These are phyloP conservation scores for Crocidura indochinensis DNA, from an alignment of 2,797 vertebrate genomes.

Conservation along the genomic window DNA sequence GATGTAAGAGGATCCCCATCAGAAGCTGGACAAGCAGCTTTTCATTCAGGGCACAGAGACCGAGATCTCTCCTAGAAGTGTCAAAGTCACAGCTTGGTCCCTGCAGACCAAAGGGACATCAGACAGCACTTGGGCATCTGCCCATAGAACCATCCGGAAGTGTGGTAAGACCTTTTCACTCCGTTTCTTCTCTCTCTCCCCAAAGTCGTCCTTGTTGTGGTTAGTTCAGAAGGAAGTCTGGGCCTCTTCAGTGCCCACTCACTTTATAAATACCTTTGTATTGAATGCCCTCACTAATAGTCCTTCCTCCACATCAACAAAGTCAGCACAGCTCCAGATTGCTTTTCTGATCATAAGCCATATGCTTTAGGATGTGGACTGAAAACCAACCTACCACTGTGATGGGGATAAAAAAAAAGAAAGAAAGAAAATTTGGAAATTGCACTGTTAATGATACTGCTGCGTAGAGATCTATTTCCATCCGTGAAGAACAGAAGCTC, in stretches of 20 bases:
- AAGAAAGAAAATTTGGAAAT: background rate
- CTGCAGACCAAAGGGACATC: background rate
- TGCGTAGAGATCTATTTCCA: background rate
- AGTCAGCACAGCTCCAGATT: background rate
- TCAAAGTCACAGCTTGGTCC: background rate
- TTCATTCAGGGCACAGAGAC: slow-evolving; percentile 2
- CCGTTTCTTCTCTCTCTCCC: background rate
- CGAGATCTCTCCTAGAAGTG: background rate
- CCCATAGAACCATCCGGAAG: slow-evolving; percentile 7
- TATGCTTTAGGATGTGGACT: slow-evolving; percentile 9
- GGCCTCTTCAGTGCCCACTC: slow-evolving; percentile 2
- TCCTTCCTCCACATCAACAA: slow-evolving; percentile 46
- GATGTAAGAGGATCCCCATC: background rate
- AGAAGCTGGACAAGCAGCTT: background rate
- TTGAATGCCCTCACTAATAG: slow-evolving; percentile 48
- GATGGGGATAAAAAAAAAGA: background rate
- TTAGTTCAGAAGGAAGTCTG: slow-evolving; percentile 3
- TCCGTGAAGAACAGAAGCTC: background rate
- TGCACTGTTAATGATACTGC: background rate
- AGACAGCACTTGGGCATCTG: background rate
- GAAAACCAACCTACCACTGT: background rate
- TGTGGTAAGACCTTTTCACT: too few species aligned
- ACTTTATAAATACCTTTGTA: slow-evolving; percentile 63
- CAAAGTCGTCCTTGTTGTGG: background rate
- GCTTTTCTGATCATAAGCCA: background rate